Conservation (phyloP, 2,888 invertebrate species). For the Blera fallax region DNA sequence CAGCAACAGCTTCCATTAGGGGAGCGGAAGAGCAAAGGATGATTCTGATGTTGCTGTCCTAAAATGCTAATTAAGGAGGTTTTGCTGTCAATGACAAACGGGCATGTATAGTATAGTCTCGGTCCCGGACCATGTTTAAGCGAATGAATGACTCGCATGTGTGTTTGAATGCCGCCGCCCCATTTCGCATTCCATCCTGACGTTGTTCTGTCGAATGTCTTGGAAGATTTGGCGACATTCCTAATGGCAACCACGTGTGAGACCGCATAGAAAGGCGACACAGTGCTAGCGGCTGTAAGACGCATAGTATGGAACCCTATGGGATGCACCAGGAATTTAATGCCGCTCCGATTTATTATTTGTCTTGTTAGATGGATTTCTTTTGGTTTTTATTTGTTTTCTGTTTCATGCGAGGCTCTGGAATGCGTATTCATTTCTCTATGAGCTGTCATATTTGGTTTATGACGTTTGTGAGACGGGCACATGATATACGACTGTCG, state of each 20-base stretch:
- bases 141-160: conserved; percentile 64
- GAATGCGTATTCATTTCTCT: conserved; percentile 54
- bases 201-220: conserved; percentile 39
- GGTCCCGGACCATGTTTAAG: conserved; percentile 35
- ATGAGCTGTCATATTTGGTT: conserved; percentile 70
- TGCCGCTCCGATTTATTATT: conserved; percentile 64
- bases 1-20: neutral
- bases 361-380: conserved; percentile 62
- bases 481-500: conserved; percentile 63
- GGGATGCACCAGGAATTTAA: conserved; percentile 51
- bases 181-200: neutral
- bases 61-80: conserved; percentile 71
- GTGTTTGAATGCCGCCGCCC: conserved; percentile 39
- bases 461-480: conserved; percentile 53
- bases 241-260: conserved; percentile 71
- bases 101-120: conserved; percentile 14
- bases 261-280: conserved; percentile 38
- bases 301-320: neutral
- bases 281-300: neutral
- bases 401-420: conserved; percentile 3
- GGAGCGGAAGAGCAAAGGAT: neutral
- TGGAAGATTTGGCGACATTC: conserved; percentile 68
- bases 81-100: conserved; percentile 72
- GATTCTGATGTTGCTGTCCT: conserved; percentile 61
- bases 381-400: neutral